phyloP scores from a whole-genome alignment of 1,140 invertebrate genomes.

The Macrocentrus cingulum region DNA sequence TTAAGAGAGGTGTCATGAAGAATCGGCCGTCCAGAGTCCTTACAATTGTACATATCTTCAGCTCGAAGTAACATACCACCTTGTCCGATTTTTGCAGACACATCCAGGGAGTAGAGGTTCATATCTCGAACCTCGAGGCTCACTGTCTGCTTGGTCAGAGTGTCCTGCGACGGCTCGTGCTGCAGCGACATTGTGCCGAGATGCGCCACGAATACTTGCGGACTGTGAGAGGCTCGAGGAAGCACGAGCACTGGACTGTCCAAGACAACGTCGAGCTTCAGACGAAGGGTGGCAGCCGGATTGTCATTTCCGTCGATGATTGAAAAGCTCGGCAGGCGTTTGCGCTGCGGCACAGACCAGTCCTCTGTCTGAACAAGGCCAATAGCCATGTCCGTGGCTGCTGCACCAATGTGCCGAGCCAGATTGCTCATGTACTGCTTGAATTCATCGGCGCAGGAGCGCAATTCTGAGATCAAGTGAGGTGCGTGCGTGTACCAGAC shows the following conservation, averaged over 20 bases:
- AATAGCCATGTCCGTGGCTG: constrained; percentile 91
- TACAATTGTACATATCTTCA: constrained; percentile 70
- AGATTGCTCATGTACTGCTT: constrained; percentile 73
- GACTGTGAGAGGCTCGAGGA: constrained; percentile 74
- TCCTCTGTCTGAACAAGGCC: constrained; percentile 77
- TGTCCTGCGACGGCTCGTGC: constrained; percentile 49
- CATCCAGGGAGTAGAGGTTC: constrained; percentile 81
- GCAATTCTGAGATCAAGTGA: constrained; percentile 80
- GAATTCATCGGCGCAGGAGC: constrained; percentile 72
- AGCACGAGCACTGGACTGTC: constrained; percentile 90
- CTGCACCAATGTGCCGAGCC: constrained; percentile 79
- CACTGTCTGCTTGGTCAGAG: constrained; percentile 53
- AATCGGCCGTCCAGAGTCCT: constrained; percentile 69
- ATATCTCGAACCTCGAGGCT: constrained; percentile 78
- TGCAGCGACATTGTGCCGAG: constrained; percentile 83
- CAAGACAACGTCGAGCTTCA: constrained; percentile 73
- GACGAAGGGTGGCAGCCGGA: constrained; percentile 30
- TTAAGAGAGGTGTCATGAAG: constrained; percentile 82
- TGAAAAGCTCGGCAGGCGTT: constrained; percentile 49
- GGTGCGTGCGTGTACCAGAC: constrained; percentile 93
- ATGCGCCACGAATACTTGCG: constrained; percentile 88
- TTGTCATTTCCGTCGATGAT: constrained; percentile 28
- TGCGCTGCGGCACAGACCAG: constrained; percentile 49
- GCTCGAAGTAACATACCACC: constrained; percentile 51
- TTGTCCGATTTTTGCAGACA: constrained; percentile 51